A percentile compares a stretch with the other conserved stretches of the same genome.
These are phyloP conservation scores for Chymomyza costata DNA, from an alignment of 1,140 invertebrate genomes.

Conservation along the genomic window DNA sequence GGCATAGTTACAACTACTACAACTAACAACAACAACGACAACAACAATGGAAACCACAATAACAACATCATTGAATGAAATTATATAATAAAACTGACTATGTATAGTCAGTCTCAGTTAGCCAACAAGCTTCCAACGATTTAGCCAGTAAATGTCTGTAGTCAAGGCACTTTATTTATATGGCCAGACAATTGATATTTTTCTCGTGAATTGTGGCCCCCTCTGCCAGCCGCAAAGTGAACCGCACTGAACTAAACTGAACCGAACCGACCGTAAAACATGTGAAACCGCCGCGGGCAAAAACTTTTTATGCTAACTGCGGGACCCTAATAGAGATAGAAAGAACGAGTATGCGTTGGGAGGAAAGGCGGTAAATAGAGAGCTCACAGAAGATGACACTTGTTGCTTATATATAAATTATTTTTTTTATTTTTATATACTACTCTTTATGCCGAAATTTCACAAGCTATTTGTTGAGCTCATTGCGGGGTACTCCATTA, in stretches of 20 bases:
- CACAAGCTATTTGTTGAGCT: too few species aligned
- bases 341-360: too few species aligned
- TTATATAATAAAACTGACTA: conserved; percentile 49
- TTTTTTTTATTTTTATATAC: conserved; percentile 17
- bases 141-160: too few species aligned
- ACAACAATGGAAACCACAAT: conserved; percentile 13
- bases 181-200: conserved; percentile 25
- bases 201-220: too few species aligned
- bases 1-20: conserved; percentile 48
- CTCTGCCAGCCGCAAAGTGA: too few species aligned
- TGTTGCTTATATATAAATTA: conserved; percentile 24
- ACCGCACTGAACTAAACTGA: too few species aligned
- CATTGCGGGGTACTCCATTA: too few species aligned
- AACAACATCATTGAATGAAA: conserved; percentile 44
- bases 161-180: conserved; percentile 12
- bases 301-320: conserved; percentile 36
- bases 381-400: conserved; percentile 46
- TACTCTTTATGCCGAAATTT: not conserved
- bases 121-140: too few species aligned
- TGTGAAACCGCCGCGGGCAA: conserved; percentile 39
- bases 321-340: too few species aligned
- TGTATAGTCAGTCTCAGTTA: too few species aligned
- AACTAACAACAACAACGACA: conserved; percentile 20
- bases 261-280: conserved; percentile 46
- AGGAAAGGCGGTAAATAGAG: too few species aligned